phyloP scores from a whole-genome alignment of 2,888 invertebrate species.

The Junonia oenone region DNA sequence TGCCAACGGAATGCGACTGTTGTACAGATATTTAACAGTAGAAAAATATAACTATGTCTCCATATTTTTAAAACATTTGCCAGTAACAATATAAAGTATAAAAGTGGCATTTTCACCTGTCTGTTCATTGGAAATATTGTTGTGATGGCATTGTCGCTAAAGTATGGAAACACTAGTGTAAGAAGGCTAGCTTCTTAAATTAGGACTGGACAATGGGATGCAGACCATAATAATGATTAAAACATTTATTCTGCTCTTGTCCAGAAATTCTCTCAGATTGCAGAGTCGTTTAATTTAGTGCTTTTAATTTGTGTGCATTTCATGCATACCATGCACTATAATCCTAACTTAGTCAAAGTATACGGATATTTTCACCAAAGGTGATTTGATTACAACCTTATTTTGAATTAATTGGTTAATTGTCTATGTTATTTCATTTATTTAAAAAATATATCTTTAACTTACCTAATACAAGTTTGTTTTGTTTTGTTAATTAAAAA shows the following conservation, averaged over 20 bases:
- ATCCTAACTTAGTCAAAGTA: conserved; percentile 64
- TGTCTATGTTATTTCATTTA: conserved; percentile 16
- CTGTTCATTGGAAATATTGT: conserved; percentile 20
- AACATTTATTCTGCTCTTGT: conserved; percentile 19
- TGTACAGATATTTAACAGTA: conserved; percentile 71
- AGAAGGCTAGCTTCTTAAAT: conserved; percentile 50
- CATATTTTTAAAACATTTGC: conserved; percentile 30
- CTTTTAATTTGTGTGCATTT: conserved; percentile 46
- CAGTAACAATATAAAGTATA: background rate
- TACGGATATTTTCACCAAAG: conserved; percentile 65
- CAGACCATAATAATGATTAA: conserved; percentile 17
- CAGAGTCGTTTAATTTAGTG: conserved; percentile 40
- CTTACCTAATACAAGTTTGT: conserved; percentile 41
- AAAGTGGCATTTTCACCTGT: background rate
- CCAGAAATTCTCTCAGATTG: conserved; percentile 33
- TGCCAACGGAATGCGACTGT: conserved; percentile 77
- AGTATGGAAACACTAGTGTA: conserved; percentile 20
- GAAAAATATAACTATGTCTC: conserved; percentile 56
- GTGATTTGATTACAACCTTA: conserved; percentile 38
- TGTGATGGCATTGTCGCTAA: conserved; percentile 33
- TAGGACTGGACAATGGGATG: conserved; percentile 15
- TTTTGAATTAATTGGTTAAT: conserved; percentile 9
- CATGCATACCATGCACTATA: conserved; percentile 42
- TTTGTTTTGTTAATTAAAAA: conserved; percentile 44
- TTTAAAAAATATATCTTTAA: conserved; percentile 1